phyloP scores from a whole-genome alignment of 23 tunicate species.

The Oikopleura vanhoeffeni region DNA sequence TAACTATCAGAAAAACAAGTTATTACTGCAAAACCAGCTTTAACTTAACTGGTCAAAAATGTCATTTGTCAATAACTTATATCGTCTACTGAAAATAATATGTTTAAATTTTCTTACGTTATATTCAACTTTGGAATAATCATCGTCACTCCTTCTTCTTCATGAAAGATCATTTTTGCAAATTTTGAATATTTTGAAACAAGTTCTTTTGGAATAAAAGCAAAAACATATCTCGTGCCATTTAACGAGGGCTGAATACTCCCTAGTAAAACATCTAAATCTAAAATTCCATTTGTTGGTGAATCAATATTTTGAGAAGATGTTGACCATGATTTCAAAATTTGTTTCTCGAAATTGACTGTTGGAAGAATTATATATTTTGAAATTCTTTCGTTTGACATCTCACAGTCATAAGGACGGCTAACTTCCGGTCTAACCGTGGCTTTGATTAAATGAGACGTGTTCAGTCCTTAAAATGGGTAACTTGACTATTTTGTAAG shows the following conservation, averaged over 20 bases:
- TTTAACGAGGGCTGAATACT: background rate
- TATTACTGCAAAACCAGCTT: no score
- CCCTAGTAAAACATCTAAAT: background rate
- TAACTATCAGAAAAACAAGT: no score
- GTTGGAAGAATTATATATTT: background rate
- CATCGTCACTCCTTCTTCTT: background rate
- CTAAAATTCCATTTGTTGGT: background rate
- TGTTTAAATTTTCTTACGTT: no score
- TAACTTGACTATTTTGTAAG: no score
- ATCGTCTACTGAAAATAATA: no score
- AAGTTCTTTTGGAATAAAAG: background rate
- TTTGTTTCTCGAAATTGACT: background rate
- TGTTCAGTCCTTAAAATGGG: no score
- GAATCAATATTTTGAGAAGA: background rate
- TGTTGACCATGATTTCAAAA: background rate
- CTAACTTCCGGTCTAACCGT: background rate
- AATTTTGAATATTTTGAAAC: background rate
- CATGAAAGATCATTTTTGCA: conserved; percentile 1
- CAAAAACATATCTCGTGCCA: background rate
- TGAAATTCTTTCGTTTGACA: background rate
- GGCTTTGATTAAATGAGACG: background rate
- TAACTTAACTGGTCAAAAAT: no score
- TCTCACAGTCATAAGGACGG: background rate
- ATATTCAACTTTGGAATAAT: background rate
- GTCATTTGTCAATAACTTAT: no score